A percentile compares a stretch with the other conserved stretches of the same genome.
phyloP scores from a whole-genome alignment of 2,797 vertebrate genomes.

The Clarias platycephalus region DNA sequence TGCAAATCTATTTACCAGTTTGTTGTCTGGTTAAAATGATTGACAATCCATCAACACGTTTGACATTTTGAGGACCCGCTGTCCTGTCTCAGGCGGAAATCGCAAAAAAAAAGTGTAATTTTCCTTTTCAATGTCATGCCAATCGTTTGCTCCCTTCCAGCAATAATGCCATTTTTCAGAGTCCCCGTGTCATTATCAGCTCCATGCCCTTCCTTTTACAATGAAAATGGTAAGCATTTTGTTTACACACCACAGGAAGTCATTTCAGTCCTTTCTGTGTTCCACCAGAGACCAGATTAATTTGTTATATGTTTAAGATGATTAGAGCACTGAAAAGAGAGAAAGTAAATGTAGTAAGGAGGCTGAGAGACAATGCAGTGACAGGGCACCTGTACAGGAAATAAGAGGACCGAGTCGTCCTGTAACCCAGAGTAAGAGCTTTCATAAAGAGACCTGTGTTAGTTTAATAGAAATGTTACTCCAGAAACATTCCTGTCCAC shows the following conservation, averaged over 20 bases:
- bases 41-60: slow-evolving; percentile 69
- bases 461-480: slow-evolving; percentile 17
- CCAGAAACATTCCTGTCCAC: not conserved
- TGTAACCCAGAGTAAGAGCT: not conserved
- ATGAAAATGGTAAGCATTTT: not conserved
- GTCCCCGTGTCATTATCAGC: slow-evolving; percentile 43
- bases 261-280: not conserved
- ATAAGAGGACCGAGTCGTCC: not conserved
- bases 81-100: slow-evolving; percentile 36
- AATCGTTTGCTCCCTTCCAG: slow-evolving; percentile 26
- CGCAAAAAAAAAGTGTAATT: slow-evolving; percentile 42
- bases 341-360: not conserved
- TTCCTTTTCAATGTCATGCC: slow-evolving; percentile 18
- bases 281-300: not conserved
- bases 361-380: not conserved
- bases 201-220: slow-evolving; percentile 22
- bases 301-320: not conserved
- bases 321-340: not conserved
- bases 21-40: slow-evolving; percentile 57
- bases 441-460: not conserved
- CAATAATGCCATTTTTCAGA: slow-evolving; percentile 1
- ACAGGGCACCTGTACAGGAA: slow-evolving; percentile 1
- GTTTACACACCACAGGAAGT: not conserved
- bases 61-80: not conserved
- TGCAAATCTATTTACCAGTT: slow-evolving; percentile 62